Evolutionary conservation across 2,797 vertebrate species (phyloP).

Genomic region (Myioborus melanocephalus): DNA sequence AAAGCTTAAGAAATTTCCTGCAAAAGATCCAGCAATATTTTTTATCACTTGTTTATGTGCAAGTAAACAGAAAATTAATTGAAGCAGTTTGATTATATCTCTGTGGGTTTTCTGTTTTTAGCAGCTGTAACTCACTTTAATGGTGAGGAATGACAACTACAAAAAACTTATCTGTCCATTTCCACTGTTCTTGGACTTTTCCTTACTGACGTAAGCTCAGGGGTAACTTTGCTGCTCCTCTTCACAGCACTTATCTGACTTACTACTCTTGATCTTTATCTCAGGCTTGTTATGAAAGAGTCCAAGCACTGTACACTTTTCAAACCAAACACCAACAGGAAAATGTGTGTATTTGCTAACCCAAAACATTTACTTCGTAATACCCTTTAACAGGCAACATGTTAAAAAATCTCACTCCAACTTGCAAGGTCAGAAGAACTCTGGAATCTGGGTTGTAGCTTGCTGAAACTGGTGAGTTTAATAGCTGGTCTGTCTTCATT

Average conservation of each 20-base stretch:
- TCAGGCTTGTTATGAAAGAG: not conserved
- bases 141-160: not conserved
- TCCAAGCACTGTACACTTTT: not conserved
- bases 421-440: constrained; percentile 9
- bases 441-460: not conserved
- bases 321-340: not conserved
- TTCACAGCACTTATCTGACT: not conserved
- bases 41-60: not conserved
- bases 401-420: constrained; percentile 7
- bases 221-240: not conserved
- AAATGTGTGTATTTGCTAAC: not conserved
- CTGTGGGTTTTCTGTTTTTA: not conserved
- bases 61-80: not conserved
- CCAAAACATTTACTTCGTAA: not conserved
- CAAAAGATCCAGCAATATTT: not conserved
- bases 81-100: not conserved
- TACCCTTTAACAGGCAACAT: not conserved
- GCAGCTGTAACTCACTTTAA: not conserved
- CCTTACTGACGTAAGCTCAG: not conserved
- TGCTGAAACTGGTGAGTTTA: constrained; percentile 3
- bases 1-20: not conserved
- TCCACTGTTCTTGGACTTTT: not conserved
- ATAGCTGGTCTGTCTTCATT: constrained; percentile 41
- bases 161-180: not conserved
- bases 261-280: not conserved